Conservation (phyloP, 2,797 vertebrate species). For the Sebastiscus albofasciatus region DNA sequence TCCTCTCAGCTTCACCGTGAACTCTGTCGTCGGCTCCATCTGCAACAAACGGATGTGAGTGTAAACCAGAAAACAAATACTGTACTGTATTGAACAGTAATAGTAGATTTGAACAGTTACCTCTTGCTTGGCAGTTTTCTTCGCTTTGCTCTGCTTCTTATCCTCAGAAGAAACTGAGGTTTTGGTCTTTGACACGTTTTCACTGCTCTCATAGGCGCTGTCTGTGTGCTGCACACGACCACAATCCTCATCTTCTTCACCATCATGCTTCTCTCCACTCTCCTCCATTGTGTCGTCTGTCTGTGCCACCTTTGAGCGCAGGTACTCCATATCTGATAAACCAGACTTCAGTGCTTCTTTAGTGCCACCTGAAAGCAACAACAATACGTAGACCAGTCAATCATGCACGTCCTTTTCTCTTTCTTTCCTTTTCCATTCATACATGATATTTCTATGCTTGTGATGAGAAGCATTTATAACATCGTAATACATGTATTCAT, state of each 20-base stretch:
- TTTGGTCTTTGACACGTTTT: slow-evolving; percentile 42
- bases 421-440: background rate
- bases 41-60: slow-evolving; percentile 31
- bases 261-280: slow-evolving; percentile 55
- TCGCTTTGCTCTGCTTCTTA: slow-evolving; percentile 47
- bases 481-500: background rate
- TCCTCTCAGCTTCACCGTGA: slow-evolving; percentile 92
- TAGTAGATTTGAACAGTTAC: slow-evolving; percentile 22
- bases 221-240: slow-evolving; percentile 58
- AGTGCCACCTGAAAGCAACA: slow-evolving; percentile 55
- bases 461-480: background rate
- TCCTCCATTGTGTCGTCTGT: slow-evolving; percentile 64
- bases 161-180: slow-evolving; percentile 27
- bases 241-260: slow-evolving; percentile 37
- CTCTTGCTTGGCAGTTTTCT: slow-evolving; percentile 65
- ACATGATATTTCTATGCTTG: background rate
- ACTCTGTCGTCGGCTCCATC: slow-evolving; percentile 78
- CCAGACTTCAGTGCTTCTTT: slow-evolving; percentile 79
- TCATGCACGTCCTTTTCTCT: background rate
- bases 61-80: background rate
- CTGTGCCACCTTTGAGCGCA: slow-evolving; percentile 90
- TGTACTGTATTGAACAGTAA: background rate
- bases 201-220: slow-evolving; percentile 75
- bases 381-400: background rate
- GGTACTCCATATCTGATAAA: slow-evolving; percentile 96